Base-by-base conservation (phyloP, 1,140 invertebrate species). In the Oryctes rhinoceros region DNA sequence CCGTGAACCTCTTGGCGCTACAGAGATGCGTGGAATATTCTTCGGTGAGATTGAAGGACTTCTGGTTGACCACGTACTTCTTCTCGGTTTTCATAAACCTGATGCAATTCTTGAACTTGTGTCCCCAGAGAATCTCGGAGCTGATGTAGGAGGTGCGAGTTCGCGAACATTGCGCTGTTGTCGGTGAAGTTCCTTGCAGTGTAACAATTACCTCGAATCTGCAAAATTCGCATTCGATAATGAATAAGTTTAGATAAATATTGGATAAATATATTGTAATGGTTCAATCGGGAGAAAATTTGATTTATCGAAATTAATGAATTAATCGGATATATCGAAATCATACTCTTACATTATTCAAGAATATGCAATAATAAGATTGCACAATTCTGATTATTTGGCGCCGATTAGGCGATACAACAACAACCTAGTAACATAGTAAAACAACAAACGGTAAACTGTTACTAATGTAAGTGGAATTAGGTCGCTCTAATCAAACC, bases 1-100 rank as follows among this genome's bases (percentile, higher is more conserved):
- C 81, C 3, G 15, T 15, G 71, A 96, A 89, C 81, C 96, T 94
- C 82, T 93, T 92, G 0, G 96, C 96, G 83, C 95, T 97, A 88
- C 96, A 98, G 7, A 96, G 90, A 0, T 97, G 97, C 0, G 96
- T 99, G 81, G 97, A 94, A 39, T 98, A 94, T 86, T 97, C 95
- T 71, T 93, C 93, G 3, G 97, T 98, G 83, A 94, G 94, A 85
- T 99, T 96, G 89, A 99, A 99, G 81, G 96, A 92, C 11, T 93
- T 95, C 86, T 85, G 82, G 78, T 85, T 79, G 11, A 87, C 83
- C 15, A 82, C 44, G 76, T 86, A 87, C 15, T 62, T 62, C 10
- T 79, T 74, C 47, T 71, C 62, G 7, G 65, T 75, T n/a, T 78
- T 80, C 65, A 85, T 53, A 76, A 81, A 86, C 48, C 74, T 80